These are phyloP conservation scores for Drosophila serrata DNA, from an alignment of 1,140 invertebrate genomes.

Conservation along the genomic window DNA sequence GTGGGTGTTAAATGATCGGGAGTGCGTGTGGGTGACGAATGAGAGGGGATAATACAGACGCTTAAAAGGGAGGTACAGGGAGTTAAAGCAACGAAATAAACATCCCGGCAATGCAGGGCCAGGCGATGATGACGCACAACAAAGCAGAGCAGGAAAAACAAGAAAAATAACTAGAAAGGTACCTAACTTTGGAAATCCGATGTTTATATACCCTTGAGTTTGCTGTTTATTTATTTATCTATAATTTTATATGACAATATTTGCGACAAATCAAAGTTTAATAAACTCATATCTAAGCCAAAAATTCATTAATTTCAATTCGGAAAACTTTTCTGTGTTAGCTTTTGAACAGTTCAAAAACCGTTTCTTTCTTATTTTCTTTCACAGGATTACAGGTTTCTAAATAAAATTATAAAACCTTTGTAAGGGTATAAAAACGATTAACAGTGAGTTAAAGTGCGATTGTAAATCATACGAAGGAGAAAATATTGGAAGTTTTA, in stretches of 20 bases:
- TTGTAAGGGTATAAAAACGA: slow-evolving; percentile 17
- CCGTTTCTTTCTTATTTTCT: too few relatives aligned
- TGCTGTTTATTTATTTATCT: too few relatives aligned
- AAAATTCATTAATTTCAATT: too few relatives aligned
- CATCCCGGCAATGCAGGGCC: slow-evolving; percentile 63
- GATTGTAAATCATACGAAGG: not conserved
- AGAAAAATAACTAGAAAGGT: not conserved
- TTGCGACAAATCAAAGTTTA: too few relatives aligned
- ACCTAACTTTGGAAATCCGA: too few relatives aligned
- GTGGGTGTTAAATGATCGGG: slow-evolving; percentile 43
- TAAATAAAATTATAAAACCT: too few relatives aligned
- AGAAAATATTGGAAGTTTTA: not conserved
- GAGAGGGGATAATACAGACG: slow-evolving; percentile 5
- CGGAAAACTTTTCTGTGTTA: too few relatives aligned
- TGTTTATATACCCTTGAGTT: too few relatives aligned
- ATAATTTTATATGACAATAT: too few relatives aligned
- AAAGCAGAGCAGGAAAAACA: slow-evolving; percentile 2
- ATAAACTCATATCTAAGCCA: too few relatives aligned
- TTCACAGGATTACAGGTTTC: too few relatives aligned
- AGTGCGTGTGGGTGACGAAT: slow-evolving; percentile 31
- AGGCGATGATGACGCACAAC: slow-evolving; percentile 34
- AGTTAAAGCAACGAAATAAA: slow-evolving; percentile 50
- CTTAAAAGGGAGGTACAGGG: not conserved
- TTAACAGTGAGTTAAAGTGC: slow-evolving; percentile 14
- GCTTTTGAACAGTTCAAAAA: too few relatives aligned